A percentile compares a stretch with the other conserved stretches of the same genome.
Conservation (phyloP, 2,113 vertebrate species). For the Tragulus kanchil region DNA sequence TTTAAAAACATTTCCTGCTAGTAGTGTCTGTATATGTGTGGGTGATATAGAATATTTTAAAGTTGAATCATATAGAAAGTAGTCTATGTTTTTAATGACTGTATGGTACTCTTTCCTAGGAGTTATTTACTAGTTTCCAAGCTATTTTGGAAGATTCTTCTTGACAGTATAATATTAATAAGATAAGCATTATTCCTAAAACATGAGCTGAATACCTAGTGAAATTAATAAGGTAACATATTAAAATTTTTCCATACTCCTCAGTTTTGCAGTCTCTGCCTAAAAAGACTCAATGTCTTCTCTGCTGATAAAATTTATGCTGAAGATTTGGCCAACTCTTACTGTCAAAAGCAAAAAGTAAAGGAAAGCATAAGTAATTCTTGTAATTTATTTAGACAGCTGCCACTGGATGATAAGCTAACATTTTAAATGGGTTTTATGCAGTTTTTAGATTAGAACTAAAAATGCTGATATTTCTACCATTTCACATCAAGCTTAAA, state of each 20-base stretch:
- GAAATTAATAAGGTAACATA: constrained; percentile 42
- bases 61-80: not conserved
- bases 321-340: not conserved
- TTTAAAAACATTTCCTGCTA: not conserved
- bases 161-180: not conserved
- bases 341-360: constrained; percentile 38
- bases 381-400: constrained; percentile 31
- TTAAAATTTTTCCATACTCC: not conserved
- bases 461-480: constrained; percentile 19
- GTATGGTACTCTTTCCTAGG: not conserved
- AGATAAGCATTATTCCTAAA: constrained; percentile 10
- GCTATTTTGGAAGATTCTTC: not conserved
- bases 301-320: constrained; percentile 27
- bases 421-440: constrained; percentile 31
- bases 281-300: not conserved
- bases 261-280: not conserved
- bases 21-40: not conserved
- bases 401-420: not conserved
- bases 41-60: not conserved
- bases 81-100: not conserved
- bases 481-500: not conserved
- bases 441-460: not conserved
- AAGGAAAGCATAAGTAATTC: not conserved
- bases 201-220: not conserved
- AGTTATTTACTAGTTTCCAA: not conserved